phyloP scores from a whole-genome alignment of 1,140 invertebrate genomes.

The Platorchestia sp. region DNA sequence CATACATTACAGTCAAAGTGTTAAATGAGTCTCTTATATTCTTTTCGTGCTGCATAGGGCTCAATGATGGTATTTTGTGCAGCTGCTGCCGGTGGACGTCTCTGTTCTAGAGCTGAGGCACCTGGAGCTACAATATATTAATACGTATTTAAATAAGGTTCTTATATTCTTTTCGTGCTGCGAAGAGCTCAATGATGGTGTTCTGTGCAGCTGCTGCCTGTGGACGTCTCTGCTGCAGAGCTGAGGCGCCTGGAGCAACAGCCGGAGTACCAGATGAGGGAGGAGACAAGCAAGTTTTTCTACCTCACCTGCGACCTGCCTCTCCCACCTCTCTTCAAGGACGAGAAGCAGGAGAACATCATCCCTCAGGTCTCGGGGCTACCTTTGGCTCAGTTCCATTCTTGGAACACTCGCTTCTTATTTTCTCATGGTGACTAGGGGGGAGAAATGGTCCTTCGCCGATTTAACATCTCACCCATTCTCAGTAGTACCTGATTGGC shows the following conservation, averaged over 20 bases:
- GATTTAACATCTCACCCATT: too few relatives aligned
- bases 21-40: too few relatives aligned
- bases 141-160: too few relatives aligned
- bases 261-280: conserved; percentile 89
- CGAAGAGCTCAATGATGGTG: too few relatives aligned
- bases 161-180: too few relatives aligned
- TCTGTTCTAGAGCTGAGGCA: conserved; percentile 89
- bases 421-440: too few relatives aligned
- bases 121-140: conserved; percentile 78
- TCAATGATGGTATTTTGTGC: too few relatives aligned
- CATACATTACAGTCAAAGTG: too few relatives aligned
- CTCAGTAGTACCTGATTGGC: too few relatives aligned
- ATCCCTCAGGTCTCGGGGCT: conserved; percentile 89
- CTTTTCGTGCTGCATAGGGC: too few relatives aligned
- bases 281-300: conserved; percentile 91
- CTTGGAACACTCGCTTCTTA: too few relatives aligned
- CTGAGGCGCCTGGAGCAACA: conserved; percentile 81
- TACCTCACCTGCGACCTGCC: conserved; percentile 97
- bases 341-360: conserved; percentile 97
- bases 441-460: too few relatives aligned
- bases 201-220: conserved; percentile 83
- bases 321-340: conserved; percentile 95
- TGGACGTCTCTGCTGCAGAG: conserved; percentile 91
- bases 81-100: conserved; percentile 93
- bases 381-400: neutral